A percentile compares a stretch with the other conserved stretches of the same genome.
Conservation (phyloP, 1,140 invertebrate genomes). For the Drosophila mauritiana region DNA sequence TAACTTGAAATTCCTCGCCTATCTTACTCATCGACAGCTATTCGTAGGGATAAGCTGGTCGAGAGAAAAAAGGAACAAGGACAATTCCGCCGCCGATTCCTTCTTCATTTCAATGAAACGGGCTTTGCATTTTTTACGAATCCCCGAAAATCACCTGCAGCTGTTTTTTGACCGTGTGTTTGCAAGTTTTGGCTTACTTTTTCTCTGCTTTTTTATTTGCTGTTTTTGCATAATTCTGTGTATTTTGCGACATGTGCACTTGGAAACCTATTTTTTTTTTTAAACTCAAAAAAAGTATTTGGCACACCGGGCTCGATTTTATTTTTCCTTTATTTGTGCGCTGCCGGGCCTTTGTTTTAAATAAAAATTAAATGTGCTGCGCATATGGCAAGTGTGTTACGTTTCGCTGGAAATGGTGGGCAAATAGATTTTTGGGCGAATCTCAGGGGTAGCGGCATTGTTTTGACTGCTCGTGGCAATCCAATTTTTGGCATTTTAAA, state of each 20-base stretch:
- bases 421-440: slow-evolving; percentile 13
- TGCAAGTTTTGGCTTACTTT: slow-evolving; percentile 40
- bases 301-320: slow-evolving; percentile 25
- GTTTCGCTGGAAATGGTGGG: background rate
- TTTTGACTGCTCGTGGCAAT: slow-evolving; percentile 48
- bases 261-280: slow-evolving; percentile 20
- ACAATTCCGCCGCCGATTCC: slow-evolving; percentile 9
- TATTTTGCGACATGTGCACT: slow-evolving; percentile 60
- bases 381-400: slow-evolving; percentile 37
- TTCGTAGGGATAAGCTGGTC: slow-evolving; percentile 22
- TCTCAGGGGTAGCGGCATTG: slow-evolving; percentile 23
- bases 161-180: slow-evolving; percentile 54
- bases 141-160: slow-evolving; percentile 72
- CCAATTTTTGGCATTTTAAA: slow-evolving; percentile 45
- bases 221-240: slow-evolving; percentile 48
- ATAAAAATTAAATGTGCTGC: slow-evolving; percentile 64
- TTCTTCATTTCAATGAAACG: slow-evolving; percentile 47
- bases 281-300: slow-evolving; percentile 36
- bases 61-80: background rate
- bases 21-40: slow-evolving; percentile 11
- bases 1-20: too few relatives aligned
- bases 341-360: slow-evolving; percentile 35
- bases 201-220: slow-evolving; percentile 26
- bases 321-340: slow-evolving; percentile 29
- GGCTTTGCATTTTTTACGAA: slow-evolving; percentile 60